Percentiles rank a stretch among this genome's conserved stretches.
These are phyloP conservation scores for Reticulitermes speratus DNA, from an alignment of 1,140 invertebrate species.

Conservation along the genomic window DNA sequence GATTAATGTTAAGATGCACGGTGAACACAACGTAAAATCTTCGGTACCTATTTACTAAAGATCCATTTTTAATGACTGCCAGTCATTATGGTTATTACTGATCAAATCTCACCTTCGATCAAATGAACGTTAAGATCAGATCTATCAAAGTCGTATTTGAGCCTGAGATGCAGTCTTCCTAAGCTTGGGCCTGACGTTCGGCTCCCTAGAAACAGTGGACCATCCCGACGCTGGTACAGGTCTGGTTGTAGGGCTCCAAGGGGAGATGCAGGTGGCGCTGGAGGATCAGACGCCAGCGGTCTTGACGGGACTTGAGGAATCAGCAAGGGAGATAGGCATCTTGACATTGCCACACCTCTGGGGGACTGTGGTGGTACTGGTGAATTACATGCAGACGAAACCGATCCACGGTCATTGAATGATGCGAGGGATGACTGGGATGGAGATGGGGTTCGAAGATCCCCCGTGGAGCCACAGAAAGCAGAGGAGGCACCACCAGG, in stretches of 20 bases:
- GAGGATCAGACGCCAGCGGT: conserved; percentile 23
- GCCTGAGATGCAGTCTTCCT: conserved; percentile 77
- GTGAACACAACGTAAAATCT: no score
- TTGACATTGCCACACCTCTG: background rate
- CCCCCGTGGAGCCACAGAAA: conserved; percentile 30
- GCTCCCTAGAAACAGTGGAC: conserved; percentile 67
- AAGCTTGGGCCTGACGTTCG: conserved; percentile 59
- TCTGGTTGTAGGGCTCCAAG: conserved; percentile 84
- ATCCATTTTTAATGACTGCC: no score
- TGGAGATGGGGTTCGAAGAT: conserved; percentile 49
- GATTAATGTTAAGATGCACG: no score
- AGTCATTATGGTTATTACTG: background rate
- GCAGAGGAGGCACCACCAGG: conserved; percentile 45
- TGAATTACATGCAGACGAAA: conserved; percentile 6
- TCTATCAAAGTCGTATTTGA: conserved; percentile 86
- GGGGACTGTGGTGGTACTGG: conserved; percentile 42
- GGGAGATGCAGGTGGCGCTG: conserved; percentile 63
- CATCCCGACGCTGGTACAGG: conserved; percentile 73
- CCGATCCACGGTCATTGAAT: conserved; percentile 43
- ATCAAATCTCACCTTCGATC: conserved; percentile 70
- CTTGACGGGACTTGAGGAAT: conserved; percentile 37
- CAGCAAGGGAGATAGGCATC: conserved; percentile 40
- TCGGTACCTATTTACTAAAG: no score
- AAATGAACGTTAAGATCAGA: conserved; percentile 85
- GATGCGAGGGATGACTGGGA: conserved; percentile 60